Base-by-base conservation (phyloP, 2,797 vertebrate species). In the Hemitrygon akajei region DNA sequence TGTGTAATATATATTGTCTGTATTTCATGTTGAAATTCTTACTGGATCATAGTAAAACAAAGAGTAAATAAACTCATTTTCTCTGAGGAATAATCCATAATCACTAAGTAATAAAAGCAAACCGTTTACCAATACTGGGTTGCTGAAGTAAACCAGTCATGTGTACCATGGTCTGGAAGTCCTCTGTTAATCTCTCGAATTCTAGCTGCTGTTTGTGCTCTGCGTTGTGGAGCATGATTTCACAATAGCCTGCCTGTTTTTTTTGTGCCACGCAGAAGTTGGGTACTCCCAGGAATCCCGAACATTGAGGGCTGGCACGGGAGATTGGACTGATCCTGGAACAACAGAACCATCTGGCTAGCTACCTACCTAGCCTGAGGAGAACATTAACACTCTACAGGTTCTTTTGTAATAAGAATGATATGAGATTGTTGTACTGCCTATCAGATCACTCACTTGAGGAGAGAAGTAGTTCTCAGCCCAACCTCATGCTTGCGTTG, bases 1-100 rank as follows among this genome's bases (percentile, higher is more conserved):
- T 91, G 66, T 91, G 89, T 91, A 40, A 92, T 73, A 75, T 75
- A 92, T 69, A 75, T 92, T 92, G 91, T 73, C 69, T 56, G 66
- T 92, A 89, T 89, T 89, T 89, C 86, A 73, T 92, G 91, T 73
- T 92, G 91, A 92, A 92, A 73, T 92, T 92, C 91, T 66, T 89
- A 89, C n/a, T 89, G 86, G 60, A 34, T 89, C 86, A 66, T 89
- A 89, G 86, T 89, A 89, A 89, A 89, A 66, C 60, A 89, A 25
- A 89, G 63, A 89, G n/a, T 30, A 89, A 89, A 89, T 89, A 89
- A 89, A 89, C 30, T 66, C 60, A 66, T 66, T 89, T 75, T 89
- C 47, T 34, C 60, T 37, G 86, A 89, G 86, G 86, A 22, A 20
- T 18, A 34, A 66, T 66, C n/a, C 86, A 34, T 34, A 30, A 18